Evolutionary conservation across 1,140 invertebrate species (phyloP), one percentile per base, ranked within the genome.

Genomic region (Lycorma delicatula): DNA sequence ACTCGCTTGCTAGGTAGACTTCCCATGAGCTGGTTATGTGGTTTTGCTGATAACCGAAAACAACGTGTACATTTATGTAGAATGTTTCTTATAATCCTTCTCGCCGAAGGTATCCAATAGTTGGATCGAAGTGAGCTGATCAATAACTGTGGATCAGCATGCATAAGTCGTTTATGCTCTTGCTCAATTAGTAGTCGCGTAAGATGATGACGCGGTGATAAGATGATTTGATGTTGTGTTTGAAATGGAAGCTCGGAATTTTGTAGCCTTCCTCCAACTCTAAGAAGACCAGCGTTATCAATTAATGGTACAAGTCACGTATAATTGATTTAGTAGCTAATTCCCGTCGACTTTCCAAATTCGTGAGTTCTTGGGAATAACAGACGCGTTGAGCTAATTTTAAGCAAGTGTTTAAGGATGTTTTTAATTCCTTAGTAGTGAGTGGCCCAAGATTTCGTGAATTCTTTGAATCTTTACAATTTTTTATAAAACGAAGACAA

Each of bases 161-260:
- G 71, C 13, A 68, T 59, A 50, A 65, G 48, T 58, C 38, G n/a
- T 22, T 36, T 7, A 56, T 72, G 70, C 50, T 64, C 60, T 53
- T 68, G 7, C 2, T 65, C 63, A 28, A 71, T 70, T 5, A 71
- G 36, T 9, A 70, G 28, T 54, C 60, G 65, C 57, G 70, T 69
- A 67, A 74, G 3, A 70, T 57, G 44, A 23, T 29, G 18, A 6
- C 51, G 27, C 20, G 23, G 44, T n/a, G 60, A 58, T 13, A 65
- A 23, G n/a, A 63, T 34, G 41, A 64, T 62, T 12, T 54, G 58
- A 50, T 61, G 56, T 47, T 61, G 59, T 18, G 38, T 11, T 13
- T 51, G 29, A 52, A 54, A 54, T 22, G 48, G 34, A 0, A 59
- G 50, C n/a, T 16, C 1, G 1, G 61, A 38, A 29, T 65, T 44